Evolutionary conservation across 2,888 invertebrate genomes (phyloP).

Genomic region (Eumerus sabulonum): DNA sequence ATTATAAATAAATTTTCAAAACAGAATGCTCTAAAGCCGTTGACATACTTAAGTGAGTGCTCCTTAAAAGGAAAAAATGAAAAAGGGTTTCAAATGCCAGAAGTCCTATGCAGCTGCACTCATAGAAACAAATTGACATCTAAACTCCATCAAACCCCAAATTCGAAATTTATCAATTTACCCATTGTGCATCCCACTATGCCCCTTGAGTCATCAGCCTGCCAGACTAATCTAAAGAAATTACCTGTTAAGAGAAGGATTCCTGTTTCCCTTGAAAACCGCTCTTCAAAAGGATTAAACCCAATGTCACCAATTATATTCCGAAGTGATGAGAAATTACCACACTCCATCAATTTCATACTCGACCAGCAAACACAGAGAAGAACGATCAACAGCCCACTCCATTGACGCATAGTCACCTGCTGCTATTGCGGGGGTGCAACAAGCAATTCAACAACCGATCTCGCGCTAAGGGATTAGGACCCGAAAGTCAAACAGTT

Average conservation of each 20-base stretch:
- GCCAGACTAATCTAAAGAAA: slow-evolving; percentile 64
- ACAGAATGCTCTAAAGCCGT: no score
- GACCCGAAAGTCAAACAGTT: slow-evolving; percentile 65
- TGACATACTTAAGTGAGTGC: no score
- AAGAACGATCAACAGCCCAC: slow-evolving; percentile 53
- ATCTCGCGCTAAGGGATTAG: slow-evolving; percentile 59
- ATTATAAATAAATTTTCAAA: no score
- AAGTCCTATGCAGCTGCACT: no score
- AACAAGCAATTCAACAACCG: slow-evolving; percentile 26
- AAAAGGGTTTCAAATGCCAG: no score
- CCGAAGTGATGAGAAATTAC: slow-evolving; percentile 49
- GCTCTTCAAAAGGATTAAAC: slow-evolving; percentile 53
- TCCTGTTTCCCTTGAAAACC: slow-evolving; percentile 48
- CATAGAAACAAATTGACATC: no score
- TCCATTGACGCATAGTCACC: slow-evolving; percentile 55
- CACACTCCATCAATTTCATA: slow-evolving; percentile 63
- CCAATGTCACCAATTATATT: slow-evolving; percentile 57
- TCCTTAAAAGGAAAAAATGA: no score
- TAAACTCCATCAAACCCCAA: no score
- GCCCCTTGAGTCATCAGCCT: slow-evolving; percentile 56
- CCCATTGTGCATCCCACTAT: slow-evolving; percentile 1
- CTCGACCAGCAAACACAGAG: slow-evolving; percentile 16
- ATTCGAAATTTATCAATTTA: neutral
- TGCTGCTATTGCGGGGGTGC: slow-evolving; percentile 68
- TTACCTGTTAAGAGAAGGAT: slow-evolving; percentile 67